Evolutionary conservation across 1,140 invertebrate species (phyloP), one percentile per base, ranked within the genome.

Genomic region (Drosophila bifasciata): DNA sequence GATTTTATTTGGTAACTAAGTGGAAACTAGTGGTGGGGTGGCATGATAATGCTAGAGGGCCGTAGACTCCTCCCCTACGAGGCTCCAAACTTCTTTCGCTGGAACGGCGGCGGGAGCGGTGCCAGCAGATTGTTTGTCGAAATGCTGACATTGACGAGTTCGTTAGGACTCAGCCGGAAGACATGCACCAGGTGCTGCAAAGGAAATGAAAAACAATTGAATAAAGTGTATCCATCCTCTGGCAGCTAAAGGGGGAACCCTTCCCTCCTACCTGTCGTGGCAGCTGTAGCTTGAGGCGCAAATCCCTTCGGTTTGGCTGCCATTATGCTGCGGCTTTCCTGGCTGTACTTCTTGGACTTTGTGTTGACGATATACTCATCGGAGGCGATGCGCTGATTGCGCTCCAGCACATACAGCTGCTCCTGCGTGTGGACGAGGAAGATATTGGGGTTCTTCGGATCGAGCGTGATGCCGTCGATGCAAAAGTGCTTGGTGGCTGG

Each of bases 101-200:
- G 92, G 15, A 95, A 92, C 3, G 93, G 92, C 11, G 94, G 92
- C 23, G 95, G 95, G 66, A 96, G 89, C 68, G 94, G 92, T 66
- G 94, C 93, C 5, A 92, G 79, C 5, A 96, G 86, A 16, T 93
- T 92, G 15, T 93, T 88, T 7, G 95, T 95, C 84, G 94, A 94
- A 5, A 95, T 93, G 91, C 95, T 95, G 19, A 96, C 93, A 13
- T 93, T 93, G 2, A 96, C 93, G 67, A 96, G 76, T 92, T 95
- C 95, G 60, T 93, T 91, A 36, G 92, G 74, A 43, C 91, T 92
- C 16, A 96, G 64, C 84, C 93, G 93, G 91, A 69, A 93, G 9
- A 95, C 85, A 76, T 94, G 93, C 9, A 95, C 92, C 48, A 96
- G 90, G 90, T 95, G 94, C 95, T 96, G 86, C 16, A 94, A 3